Base-by-base conservation (phyloP, 2,888 invertebrate genomes). In the Cloeon dipterum region DNA sequence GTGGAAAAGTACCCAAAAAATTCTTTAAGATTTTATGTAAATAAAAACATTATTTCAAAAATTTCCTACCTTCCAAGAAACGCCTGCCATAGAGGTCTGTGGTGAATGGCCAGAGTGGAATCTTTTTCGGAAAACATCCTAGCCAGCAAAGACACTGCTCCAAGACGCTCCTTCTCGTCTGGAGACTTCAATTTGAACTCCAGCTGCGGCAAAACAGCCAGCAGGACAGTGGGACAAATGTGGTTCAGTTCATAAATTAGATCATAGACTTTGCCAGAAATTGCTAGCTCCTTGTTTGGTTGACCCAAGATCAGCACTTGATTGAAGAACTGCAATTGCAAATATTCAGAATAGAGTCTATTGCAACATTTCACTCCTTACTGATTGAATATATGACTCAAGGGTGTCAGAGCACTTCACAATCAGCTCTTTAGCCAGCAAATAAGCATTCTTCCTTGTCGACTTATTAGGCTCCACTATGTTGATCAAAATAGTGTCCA, bases 51-150 rank as follows among this genome's bases (percentile, higher is more conserved):
- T n/a, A n/a, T n/a, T n/a, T n/a, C n/a, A n/a, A n/a, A n/a, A n/a
- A n/a, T n/a, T n/a, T 39, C 45, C 38, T 46, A 65, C 65, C 66
- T 70, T 21, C 91, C 91, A 25, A 91, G 63, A 54, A 93, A 94
- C 20, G 89, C 85, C 32, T 79, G 68, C 85, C 94, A 88, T 35
- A 96, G 56, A n/a, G 74, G 70, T 3, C 70, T 70, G 54, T 93
- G 85, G 50, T 83, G 77, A 43, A 74, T 71, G 3, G 93, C 89
- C 11, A 94, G 62, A 41, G 74, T 75, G 0, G 91, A 93, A 41
- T 83, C 81, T 43, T 81, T 83, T 53, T 93, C 91, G 1, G 91
- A 89, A 58, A 96, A 96, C 91, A 96, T 93, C 50, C 89, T 69
- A 1, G 93, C 89, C 33, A 96, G 61, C 32, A 96, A 57, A 0